phyloP scores from a whole-genome alignment of 2,113 vertebrate species.

The Rhinolophus sinicus region DNA sequence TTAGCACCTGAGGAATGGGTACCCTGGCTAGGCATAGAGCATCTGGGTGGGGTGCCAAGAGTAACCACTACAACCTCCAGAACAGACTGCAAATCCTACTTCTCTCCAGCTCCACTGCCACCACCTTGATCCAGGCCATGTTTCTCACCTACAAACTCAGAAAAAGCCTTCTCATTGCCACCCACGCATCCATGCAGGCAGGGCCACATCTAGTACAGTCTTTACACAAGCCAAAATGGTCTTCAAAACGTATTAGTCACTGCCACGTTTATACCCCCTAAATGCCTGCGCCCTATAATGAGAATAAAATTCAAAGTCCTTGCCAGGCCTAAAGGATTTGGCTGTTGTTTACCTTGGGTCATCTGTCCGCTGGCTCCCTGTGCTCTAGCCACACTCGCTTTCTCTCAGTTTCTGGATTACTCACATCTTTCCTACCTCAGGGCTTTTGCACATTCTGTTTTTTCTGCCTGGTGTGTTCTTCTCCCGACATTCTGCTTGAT shows the following conservation, averaged over 20 bases:
- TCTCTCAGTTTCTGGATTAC: neutral
- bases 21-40: neutral
- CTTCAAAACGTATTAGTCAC: neutral
- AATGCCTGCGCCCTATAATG: neutral
- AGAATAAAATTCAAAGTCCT: neutral
- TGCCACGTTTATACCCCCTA: neutral
- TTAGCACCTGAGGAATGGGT: neutral
- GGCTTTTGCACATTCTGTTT: neutral
- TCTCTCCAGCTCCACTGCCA: neutral
- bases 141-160: neutral
- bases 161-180: neutral
- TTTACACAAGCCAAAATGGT: neutral
- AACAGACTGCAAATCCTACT: neutral
- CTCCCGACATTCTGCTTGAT: neutral
- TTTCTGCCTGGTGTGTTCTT: neutral
- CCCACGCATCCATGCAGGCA: neutral
- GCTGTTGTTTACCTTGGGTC: neutral
- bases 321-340: neutral
- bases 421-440: neutral
- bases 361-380: neutral
- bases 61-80: neutral
- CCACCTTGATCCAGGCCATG: neutral
- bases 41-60: neutral
- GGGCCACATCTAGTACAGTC: neutral
- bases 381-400: neutral